Percentiles rank a stretch among this genome's conserved stretches.
Conservation (phyloP, 2,797 vertebrate species). For the Antrozous pallidus region DNA sequence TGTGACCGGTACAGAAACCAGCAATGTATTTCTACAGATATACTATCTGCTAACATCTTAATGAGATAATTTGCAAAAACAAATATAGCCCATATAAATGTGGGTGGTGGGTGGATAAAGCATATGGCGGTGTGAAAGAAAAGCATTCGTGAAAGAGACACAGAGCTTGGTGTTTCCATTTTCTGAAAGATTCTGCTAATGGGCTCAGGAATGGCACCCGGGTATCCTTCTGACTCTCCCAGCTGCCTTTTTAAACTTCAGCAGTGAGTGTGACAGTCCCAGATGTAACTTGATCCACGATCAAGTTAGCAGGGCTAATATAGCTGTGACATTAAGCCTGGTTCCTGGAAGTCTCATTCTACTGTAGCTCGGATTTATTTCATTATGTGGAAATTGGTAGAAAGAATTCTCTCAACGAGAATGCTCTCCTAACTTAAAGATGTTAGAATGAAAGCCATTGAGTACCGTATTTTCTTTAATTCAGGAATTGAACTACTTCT, state of each 20-base stretch:
- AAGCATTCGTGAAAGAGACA: not conserved
- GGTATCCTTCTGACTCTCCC: not conserved
- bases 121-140: not conserved
- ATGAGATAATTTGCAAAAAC: not conserved
- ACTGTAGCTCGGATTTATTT: conserved; percentile 35
- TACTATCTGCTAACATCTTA: not conserved
- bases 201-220: not conserved
- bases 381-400: conserved; percentile 41
- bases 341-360: conserved; percentile 23
- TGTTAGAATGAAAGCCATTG: conserved; percentile 42
- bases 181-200: not conserved
- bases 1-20: not conserved
- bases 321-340: conserved; percentile 56
- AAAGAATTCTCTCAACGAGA: conserved; percentile 33
- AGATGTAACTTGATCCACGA: conserved; percentile 22
- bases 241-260: conserved; percentile 28
- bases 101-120: not conserved
- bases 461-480: conserved; percentile 25
- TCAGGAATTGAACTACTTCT: not conserved
- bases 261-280: conserved; percentile 31
- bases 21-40: not conserved
- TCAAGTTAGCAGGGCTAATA: conserved; percentile 17
- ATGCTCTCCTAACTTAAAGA: conserved; percentile 46
- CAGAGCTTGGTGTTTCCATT: not conserved
- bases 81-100: not conserved